A percentile compares a stretch with the other conserved stretches of the same genome.
These are phyloP conservation scores for Falco cherrug DNA, from an alignment of 2,797 vertebrate genomes.

Conservation along the genomic window DNA sequence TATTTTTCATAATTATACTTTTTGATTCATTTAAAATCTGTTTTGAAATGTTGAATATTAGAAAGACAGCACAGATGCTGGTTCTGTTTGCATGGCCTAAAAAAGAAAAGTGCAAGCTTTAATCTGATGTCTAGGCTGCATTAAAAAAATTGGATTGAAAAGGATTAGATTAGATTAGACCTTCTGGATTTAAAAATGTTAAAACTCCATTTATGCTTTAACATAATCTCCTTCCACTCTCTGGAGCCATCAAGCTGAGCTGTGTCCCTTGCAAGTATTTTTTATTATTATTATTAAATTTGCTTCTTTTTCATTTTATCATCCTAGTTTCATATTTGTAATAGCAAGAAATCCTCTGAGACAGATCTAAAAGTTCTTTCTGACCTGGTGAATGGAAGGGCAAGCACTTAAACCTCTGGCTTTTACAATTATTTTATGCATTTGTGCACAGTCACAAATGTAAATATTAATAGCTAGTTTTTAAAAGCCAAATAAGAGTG, in stretches of 20 bases:
- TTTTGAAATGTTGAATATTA: constrained; percentile 25
- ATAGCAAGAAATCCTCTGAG: constrained; percentile 77
- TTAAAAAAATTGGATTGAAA: constrained; percentile 99
- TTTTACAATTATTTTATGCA: constrained; percentile 77
- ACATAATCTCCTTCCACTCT: constrained; percentile 93
- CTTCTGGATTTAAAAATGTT: constrained; percentile 93
- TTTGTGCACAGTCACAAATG: constrained; percentile 73
- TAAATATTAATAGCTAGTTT: constrained; percentile 74
- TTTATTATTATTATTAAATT: constrained; percentile 75
- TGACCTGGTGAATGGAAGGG: constrained; percentile 63
- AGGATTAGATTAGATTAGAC: constrained; percentile 98
- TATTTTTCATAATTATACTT: not conserved
- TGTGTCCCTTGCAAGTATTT: constrained; percentile 81
- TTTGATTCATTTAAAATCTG: constrained; percentile 40
- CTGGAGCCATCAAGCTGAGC: constrained; percentile 82
- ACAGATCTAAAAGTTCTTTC: constrained; percentile 68
- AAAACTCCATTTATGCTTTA: constrained; percentile 94
- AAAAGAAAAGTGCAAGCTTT: constrained; percentile 88
- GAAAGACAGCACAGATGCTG: constrained; percentile 84
- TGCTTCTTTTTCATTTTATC: constrained; percentile 72
- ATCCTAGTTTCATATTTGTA: constrained; percentile 75
- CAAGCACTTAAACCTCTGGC: constrained; percentile 62
- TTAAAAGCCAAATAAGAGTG: constrained; percentile 75
- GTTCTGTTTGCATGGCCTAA: constrained; percentile 85
- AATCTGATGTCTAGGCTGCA: constrained; percentile 96